Evolutionary conservation across 2,113 vertebrate genomes (phyloP), one percentile per base, ranked within the genome.

Genomic region (Acanthochromis polyacanthus): DNA sequence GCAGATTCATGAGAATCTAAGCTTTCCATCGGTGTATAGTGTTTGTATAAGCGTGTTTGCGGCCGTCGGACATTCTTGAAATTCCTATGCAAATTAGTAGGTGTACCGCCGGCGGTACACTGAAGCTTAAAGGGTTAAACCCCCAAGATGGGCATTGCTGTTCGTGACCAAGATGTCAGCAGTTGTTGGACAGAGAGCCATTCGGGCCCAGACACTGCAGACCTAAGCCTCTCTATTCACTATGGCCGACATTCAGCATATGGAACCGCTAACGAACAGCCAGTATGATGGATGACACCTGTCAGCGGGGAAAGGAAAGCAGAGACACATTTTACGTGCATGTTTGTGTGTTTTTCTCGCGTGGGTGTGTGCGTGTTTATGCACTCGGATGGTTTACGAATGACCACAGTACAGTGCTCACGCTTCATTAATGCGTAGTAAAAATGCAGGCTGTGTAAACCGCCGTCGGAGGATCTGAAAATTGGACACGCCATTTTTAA

Each of bases 281-380:
- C 69, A 92, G 82, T 88, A 55, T 94, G 93, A 95, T 95, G 86
- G 93, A 95, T 94, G 85, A 87, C 61, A 81, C 76, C 91, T 92
- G 92, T 93, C 93, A 94, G 65, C 59, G 58, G 40, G 57, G 63
- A 72, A 56, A 78, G 77, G 67, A 80, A 67, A 71, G 71, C 28
- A 65, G 69, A 83, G 50, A 46, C 1, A 36, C 53, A 17, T 1
- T 28, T 25, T 28, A n/a, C 70, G 43, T 53, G 28, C 40, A 36
- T 43, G 40, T 62, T 23, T 69, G 32, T 57, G 74, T 78, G 61
- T 72, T 23, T 70, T 8, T 43, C 56, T 20, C 32, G 20, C 22
- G 62, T 61, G 46, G 38, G 28, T 80, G 25, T 19, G 8, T 52
- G 36, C n/a, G 17, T 83, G 58, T 81, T 50, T 67, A 38, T 57